Base-by-base conservation (phyloP, 2,113 vertebrate species). In the Pseudopipra pipra region DNA sequence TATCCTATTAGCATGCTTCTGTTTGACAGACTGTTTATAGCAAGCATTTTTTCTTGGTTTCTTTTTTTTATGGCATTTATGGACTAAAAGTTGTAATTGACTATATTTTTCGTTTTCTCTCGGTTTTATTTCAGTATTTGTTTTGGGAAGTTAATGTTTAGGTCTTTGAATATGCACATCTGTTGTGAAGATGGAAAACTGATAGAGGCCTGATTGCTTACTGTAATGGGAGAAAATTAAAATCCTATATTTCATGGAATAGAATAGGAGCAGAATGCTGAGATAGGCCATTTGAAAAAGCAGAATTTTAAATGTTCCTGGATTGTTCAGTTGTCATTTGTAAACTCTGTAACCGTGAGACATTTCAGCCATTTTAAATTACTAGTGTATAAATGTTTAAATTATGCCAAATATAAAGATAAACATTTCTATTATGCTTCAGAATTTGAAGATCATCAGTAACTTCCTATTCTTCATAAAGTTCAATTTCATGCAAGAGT, bases 401-500 rank as follows among this genome's bases (percentile, higher is more conserved):
- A 95, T 97, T 92, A 96, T 78, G 65, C 55, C 71, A 88, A 96
- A 78, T 89, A 24, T 88, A 88, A 96, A 97, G 94, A 88, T 97
- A 96, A 97, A 94, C 91, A 87, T 84, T 95, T 95, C 91, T 85
- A 33, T 97, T 95, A 94, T 81, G 62, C 70, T 92, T 80, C 86
- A 35, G 59, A 96, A 97, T 95, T 62, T 96, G 87, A 93, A 96
- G 90, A 97, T 97, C 86, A 91, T 96, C 77, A 91, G 82, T 96
- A 87, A 81, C 89, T 90, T 94, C 85, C 87, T 96, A 62, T 95
- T 96, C 92, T 94, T 97, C 68, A 76, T 95, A 88, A 85, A 91
- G 80, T 91, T 79, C 96, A 93, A 97, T 96, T 97, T 97, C 94
- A 96, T 90, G 91, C 95, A 93, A 94, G 78, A 96, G 78, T 96